Percentiles rank a stretch among this genome's conserved stretches.
Conservation (phyloP, 2,888 invertebrate genomes). For the Xylocampa areola region DNA sequence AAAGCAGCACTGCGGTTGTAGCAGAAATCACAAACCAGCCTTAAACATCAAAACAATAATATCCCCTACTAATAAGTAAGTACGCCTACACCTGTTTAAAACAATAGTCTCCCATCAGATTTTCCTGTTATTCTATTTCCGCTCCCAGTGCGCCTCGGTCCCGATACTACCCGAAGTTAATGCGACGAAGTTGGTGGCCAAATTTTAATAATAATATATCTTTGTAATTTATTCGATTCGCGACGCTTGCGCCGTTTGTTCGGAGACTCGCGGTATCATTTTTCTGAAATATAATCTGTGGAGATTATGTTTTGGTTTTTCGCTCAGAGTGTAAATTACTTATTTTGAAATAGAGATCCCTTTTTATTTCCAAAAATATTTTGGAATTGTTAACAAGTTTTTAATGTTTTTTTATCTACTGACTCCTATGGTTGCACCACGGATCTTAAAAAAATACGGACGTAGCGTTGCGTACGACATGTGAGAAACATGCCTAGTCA, state of each 20-base stretch:
- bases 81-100: background rate
- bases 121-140: background rate
- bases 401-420: too few species aligned
- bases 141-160: conserved; percentile 62
- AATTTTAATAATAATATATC: conserved; percentile 90
- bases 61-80: background rate
- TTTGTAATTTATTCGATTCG: conserved; percentile 87
- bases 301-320: conserved; percentile 38
- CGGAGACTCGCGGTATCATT: conserved; percentile 52
- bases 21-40: too few species aligned
- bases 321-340: background rate
- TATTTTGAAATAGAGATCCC: too few species aligned
- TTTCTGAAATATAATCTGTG: conserved; percentile 46
- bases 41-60: too few species aligned
- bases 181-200: conserved; percentile 83
- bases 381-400: too few species aligned
- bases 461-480: too few species aligned
- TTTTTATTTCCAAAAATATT: too few species aligned
- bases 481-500: too few species aligned
- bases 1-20: too few species aligned
- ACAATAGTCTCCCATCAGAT: background rate
- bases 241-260: conserved; percentile 73
- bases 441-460: too few species aligned
- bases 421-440: too few species aligned
- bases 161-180: conserved; percentile 75